Percentiles rank a stretch among this genome's conserved stretches.
Conservation (phyloP, 2,113 vertebrate species). For the Aix galericulata region DNA sequence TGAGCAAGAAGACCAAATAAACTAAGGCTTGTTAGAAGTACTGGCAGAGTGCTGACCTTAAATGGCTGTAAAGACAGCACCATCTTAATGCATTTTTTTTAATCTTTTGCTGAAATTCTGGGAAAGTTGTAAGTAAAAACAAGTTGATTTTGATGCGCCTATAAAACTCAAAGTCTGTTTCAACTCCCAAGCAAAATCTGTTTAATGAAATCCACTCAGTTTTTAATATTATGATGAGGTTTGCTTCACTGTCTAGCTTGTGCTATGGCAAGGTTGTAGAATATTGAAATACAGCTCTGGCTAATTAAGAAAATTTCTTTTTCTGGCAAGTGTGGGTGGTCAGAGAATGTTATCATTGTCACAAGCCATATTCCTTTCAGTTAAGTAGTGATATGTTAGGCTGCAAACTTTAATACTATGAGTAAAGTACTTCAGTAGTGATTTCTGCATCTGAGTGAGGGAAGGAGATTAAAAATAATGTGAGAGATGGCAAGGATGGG, state of each 20-base stretch:
- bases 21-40: background rate
- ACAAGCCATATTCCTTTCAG: background rate
- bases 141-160: background rate
- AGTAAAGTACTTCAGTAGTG: background rate
- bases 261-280: background rate
- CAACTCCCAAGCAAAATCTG: background rate
- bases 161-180: background rate
- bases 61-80: background rate
- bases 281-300: background rate
- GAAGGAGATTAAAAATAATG: background rate
- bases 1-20: background rate
- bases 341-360: background rate
- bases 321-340: fast-evolving
- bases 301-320: background rate
- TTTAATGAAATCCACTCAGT: background rate
- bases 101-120: background rate
- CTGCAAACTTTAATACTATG: background rate
- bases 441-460: background rate
- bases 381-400: background rate
- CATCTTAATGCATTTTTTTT: background rate
- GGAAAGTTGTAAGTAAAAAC: background rate
- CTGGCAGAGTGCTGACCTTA: background rate
- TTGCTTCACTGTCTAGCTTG: background rate
- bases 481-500: background rate
- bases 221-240: background rate